Evolutionary conservation across 2,113 vertebrate species (phyloP).

Genomic region (Galbula dea): DNA sequence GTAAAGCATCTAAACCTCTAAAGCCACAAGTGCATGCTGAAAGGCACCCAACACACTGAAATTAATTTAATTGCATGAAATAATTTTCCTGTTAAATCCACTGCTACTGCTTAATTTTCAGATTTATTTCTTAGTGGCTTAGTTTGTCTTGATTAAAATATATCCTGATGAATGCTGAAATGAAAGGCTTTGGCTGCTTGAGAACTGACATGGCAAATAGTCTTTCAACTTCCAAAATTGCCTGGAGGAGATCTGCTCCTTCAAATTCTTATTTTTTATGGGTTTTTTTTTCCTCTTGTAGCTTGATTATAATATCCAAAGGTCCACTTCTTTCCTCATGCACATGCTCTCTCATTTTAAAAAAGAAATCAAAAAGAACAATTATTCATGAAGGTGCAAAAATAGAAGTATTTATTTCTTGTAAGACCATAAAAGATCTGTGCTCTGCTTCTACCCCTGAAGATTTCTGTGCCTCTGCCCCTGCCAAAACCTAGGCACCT

Average conservation of each 20-base stretch:
- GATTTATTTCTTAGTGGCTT: background rate
- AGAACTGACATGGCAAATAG: background rate
- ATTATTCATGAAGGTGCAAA: background rate
- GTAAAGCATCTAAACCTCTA: no score
- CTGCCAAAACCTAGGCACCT: background rate
- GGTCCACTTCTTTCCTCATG: background rate
- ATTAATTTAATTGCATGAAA: background rate
- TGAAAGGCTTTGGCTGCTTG: background rate
- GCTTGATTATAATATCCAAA: background rate
- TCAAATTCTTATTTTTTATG: background rate
- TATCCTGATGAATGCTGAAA: constrained; percentile 9
- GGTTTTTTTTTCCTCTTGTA: background rate
- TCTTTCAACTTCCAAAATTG: background rate
- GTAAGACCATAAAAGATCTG: background rate
- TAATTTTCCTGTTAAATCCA: background rate
- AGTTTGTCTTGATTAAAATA: constrained; percentile 38
- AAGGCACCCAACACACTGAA: background rate
- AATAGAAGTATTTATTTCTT: background rate
- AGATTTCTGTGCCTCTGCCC: background rate
- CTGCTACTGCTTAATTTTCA: background rate
- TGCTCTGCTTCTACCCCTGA: background rate
- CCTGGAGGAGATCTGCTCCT: background rate
- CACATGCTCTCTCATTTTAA: background rate
- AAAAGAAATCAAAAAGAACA: background rate
- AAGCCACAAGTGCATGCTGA: background rate